Base-by-base conservation (phyloP, 1,140 invertebrate genomes). In the Leptinotarsa defecta region DNA sequence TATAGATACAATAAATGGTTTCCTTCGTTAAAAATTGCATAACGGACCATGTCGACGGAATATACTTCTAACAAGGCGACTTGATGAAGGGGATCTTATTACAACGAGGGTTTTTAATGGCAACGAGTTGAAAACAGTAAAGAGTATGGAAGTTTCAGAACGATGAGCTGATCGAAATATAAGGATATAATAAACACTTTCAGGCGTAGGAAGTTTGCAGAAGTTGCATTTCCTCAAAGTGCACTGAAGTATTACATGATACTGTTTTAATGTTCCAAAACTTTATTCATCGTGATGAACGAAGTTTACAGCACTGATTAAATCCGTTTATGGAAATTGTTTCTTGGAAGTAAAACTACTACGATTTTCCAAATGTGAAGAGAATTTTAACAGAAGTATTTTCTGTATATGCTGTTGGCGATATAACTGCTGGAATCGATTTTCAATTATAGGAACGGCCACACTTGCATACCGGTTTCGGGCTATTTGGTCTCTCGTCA, bases 221-320 rank as follows among this genome's bases (percentile, higher is more conserved):
- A 68, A 74, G 62, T 74, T 74, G 73, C 73, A 74, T 74, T 65
- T 27, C 65, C 49, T 68, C 73, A 74, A 68, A 74, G 73, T 74
- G 73, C 67, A 74, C 64, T 65, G 64, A 67, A 74, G 34, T 74
- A 68, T 74, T 48, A 74, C 68, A 49, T 49, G 73, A 74, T 74
- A 68, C 27, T 27, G 17, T 43, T 24, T 20, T 61, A 62, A 71
- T 27, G 70, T 62, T 62, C 15, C 3, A 11, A 15, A 27, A 71
- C 61, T 62, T 52, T 22, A 52, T 15, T 17, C 70, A 24, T 71
- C 34, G 61, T 62, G 57, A 49, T 49, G 24, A 61, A 61, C 19
- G 49, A 34, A n/a, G n/a, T 68, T 27, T 48, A 19, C 24, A 68
- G 52, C 52, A 57, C 5, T 15, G 52, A 57, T 57, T 57, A 13